Percentiles rank a stretch among this genome's conserved stretches.
These are phyloP conservation scores for Electrophaes corylata DNA, from an alignment of 2,888 invertebrate genomes.

Conservation along the genomic window DNA sequence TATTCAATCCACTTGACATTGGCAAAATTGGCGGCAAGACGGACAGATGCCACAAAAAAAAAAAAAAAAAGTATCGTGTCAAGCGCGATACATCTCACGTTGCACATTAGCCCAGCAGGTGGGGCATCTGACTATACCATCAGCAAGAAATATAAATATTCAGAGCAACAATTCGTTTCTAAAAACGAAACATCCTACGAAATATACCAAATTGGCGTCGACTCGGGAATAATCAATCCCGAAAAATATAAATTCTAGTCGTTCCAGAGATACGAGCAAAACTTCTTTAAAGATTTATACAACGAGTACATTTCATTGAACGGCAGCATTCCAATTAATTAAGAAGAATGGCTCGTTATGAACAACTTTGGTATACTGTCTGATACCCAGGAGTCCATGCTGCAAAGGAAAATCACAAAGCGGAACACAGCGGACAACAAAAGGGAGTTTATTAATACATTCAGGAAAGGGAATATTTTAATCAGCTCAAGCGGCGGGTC, in stretches of 20 bases:
- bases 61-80: no score
- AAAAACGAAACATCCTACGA: slow-evolving; percentile 48
- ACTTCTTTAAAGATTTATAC: slow-evolving; percentile 59
- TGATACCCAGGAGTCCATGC: slow-evolving; percentile 63
- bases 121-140: no score
- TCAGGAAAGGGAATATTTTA: slow-evolving; percentile 59
- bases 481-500: slow-evolving; percentile 48
- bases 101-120: no score
- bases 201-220: slow-evolving; percentile 55
- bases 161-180: slow-evolving; percentile 44
- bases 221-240: slow-evolving; percentile 64
- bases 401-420: slow-evolving; percentile 57
- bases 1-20: no score
- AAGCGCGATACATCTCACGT: no score
- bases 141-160: no score
- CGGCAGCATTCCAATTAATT: slow-evolving; percentile 53
- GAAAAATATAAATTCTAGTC: slow-evolving; percentile 61
- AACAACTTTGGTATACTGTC: slow-evolving; percentile 63
- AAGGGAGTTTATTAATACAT: slow-evolving; percentile 56
- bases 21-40: no score
- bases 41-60: no score
- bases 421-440: slow-evolving; percentile 59
- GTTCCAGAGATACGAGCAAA: slow-evolving; percentile 59
- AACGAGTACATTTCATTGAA: slow-evolving; percentile 51
- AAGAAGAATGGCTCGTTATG: slow-evolving; percentile 64